Percentiles rank a stretch among this genome's conserved stretches.
These are phyloP conservation scores for human DNA, from an alignment of 2,113 vertebrate species.

Conservation along the genomic window GRCh38 chr15:89490501-89491000, in stretches of 20 bases:
- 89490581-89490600: slow-evolving; percentile 9
- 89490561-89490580: slow-evolving; percentile 1
- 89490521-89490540: not conserved
- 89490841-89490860: not conserved
- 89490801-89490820: accelerated
- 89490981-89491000: not conserved
- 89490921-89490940: not conserved
- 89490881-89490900: not conserved
- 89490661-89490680: not conserved
- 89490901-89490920: not conserved
- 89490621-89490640: not conserved
- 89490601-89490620: not conserved
- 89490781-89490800: accelerated
- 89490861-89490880: not conserved
- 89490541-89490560: not conserved
- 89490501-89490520: not conserved
- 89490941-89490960: not conserved
- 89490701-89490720: not conserved
- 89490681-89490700: not conserved
- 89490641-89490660: not conserved
- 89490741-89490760: not conserved
- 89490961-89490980: not conserved
- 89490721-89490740: not conserved
- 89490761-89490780: not conserved
- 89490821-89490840: not conserved